Evolutionary conservation across 2,888 invertebrate species (phyloP).

Genomic region (Apamea anceps): DNA sequence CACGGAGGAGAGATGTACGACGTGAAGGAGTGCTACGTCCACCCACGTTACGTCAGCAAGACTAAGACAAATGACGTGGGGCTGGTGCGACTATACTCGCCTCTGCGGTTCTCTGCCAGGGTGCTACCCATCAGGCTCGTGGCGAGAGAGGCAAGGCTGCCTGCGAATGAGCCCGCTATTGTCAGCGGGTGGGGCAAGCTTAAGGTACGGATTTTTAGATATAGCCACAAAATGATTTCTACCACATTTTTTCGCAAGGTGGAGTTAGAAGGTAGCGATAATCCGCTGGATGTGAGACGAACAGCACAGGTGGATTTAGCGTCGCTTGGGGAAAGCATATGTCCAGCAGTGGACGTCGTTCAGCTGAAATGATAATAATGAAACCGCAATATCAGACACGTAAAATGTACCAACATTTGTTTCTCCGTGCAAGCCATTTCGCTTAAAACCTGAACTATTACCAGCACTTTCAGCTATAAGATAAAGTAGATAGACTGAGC

Average conservation of each 20-base stretch:
- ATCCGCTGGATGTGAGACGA: not conserved
- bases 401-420: not conserved
- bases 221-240: not conserved
- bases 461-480: not conserved
- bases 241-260: not conserved
- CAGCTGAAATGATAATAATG: not conserved
- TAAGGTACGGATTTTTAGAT: constrained; percentile 67
- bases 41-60: constrained; percentile 85
- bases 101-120: constrained; percentile 82
- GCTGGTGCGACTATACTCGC: constrained; percentile 82
- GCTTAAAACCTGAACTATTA: not conserved
- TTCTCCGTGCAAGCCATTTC: not conserved
- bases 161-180: constrained; percentile 79
- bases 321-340: not conserved
- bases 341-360: not conserved
- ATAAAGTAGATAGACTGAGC: not conserved
- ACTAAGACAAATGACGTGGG: constrained; percentile 87
- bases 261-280: not conserved
- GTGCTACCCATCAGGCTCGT: constrained; percentile 83
- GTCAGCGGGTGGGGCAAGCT: constrained; percentile 88
- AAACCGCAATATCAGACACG: not conserved
- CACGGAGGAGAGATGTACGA: constrained; percentile 88
- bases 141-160: constrained; percentile 73
- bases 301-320: not conserved
- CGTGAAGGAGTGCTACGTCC: constrained; percentile 83